Evolutionary conservation across 1,140 invertebrate species (phyloP), one percentile per base, ranked within the genome.

Genomic region (Cyrtorhinus lividipennis): DNA sequence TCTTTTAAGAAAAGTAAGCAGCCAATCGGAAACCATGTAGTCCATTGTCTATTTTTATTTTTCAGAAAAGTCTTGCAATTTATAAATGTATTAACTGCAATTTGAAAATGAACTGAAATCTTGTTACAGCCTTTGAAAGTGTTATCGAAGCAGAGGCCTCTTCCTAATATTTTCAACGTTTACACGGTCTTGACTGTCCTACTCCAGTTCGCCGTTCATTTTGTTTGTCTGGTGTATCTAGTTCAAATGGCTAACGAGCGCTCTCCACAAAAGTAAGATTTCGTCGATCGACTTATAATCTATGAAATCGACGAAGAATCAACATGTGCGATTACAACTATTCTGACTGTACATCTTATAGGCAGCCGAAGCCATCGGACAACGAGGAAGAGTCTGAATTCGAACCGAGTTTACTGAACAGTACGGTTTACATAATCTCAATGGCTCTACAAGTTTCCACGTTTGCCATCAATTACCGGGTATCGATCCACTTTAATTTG

Each of bases 381-480:
- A 62, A 68, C 12, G 81, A 83, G 18, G 82, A 95, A 68, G 88
- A 94, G 64, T 83, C 87, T 60, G 83, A 87, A 68, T 99, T 98
- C 74, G 82, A 90, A 72, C 90, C 95, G 27, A 94, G 88, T 74
- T 79, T 99, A 56, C 78, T 99, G 8, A 99, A 99, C 72, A 96
- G 93, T 68, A 96, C 94, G 23, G 95, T 99, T 2, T 99, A 98
- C 73, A 90, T 99, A 57, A 95, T 99, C 68, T 96, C 95, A 8
- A 88, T 98, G 83, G 84, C 93, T 8, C 76, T 99, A 61, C 97
- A 99, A 80, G 84, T 99, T 64, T 90, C 92, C 8, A 99, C 95
- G 44, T 99, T 99, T 78, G 93, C 93, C 62, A 93, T 99, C 46
- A 99, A 99, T 77, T 99, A 99, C 75, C 86, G 93, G 79, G 95